A percentile compares a stretch with the other conserved stretches of the same genome.
Conservation (phyloP, 2,797 vertebrate species). For the Chrosomus eos region DNA sequence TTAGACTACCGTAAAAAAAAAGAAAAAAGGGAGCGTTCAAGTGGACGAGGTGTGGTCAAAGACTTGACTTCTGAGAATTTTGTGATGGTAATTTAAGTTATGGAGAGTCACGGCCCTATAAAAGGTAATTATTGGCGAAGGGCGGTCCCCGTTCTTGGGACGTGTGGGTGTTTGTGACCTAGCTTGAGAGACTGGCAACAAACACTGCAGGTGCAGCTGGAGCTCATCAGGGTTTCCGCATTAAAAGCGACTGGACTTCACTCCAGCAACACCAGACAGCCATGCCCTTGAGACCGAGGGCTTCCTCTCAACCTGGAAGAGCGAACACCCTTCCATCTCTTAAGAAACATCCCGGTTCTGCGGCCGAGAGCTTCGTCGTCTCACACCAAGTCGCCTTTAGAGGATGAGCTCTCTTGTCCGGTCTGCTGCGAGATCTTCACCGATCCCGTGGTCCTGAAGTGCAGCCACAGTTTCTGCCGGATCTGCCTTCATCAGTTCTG, state of each 20-base stretch:
- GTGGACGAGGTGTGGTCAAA: conserved; percentile 20
- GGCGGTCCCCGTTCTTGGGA: not conserved
- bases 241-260: conserved; percentile 2
- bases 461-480: conserved; percentile 84
- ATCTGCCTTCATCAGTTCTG: conserved; percentile 80
- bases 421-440: conserved; percentile 82
- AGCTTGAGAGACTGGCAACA: not conserved
- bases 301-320: conserved; percentile 79
- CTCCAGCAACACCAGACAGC: not conserved
- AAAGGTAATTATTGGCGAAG: conserved; percentile 32
- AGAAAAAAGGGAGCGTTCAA: not conserved
- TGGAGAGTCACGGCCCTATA: conserved; percentile 29
- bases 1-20: not conserved
- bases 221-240: not conserved
- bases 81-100: not conserved
- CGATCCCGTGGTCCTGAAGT: conserved; percentile 82
- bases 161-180: conserved; percentile 3
- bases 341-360: conserved; percentile 57
- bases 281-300: conserved; percentile 77
- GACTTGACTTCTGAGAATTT: conserved; percentile 23
- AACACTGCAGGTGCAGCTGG: not conserved
- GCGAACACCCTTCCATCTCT: conserved; percentile 67
- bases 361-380: conserved; percentile 74
- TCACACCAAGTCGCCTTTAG: conserved; percentile 69
- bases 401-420: conserved; percentile 80